phyloP scores from a whole-genome alignment of 1,140 invertebrate genomes.

The Coenobita brevimanus region DNA sequence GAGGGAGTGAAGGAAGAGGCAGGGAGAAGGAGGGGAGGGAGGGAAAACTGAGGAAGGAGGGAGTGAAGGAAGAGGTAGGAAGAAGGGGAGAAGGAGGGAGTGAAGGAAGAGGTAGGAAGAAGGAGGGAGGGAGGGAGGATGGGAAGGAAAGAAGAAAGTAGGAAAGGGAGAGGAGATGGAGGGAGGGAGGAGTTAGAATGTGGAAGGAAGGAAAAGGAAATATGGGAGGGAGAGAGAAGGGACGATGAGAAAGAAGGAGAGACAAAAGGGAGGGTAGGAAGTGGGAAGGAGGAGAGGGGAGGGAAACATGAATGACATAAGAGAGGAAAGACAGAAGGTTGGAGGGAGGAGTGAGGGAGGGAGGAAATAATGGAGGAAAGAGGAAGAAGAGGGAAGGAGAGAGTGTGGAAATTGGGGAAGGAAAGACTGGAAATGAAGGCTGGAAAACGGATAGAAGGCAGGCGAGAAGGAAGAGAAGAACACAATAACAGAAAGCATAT shows the following conservation, averaged over 20 bases:
- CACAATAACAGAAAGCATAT: not conserved
- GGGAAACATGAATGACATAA: not conserved
- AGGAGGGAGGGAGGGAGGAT: not conserved
- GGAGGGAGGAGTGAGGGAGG: not conserved
- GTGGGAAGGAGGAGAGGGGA: not conserved
- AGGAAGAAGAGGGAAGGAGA: not conserved
- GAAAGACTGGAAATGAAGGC: not conserved
- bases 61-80: not conserved
- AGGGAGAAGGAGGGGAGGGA: too few species aligned
- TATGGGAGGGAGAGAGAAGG: too few species aligned
- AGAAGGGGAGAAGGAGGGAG: not conserved
- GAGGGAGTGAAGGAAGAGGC: not conserved
- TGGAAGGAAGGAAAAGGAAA: too few species aligned
- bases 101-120: not conserved
- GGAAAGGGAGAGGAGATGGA: not conserved
- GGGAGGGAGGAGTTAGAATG: not conserved
- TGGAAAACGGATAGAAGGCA: not conserved
- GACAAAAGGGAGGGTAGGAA: not conserved
- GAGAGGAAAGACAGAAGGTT: not conserved
- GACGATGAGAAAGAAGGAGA: not conserved
- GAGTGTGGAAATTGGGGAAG: not conserved
- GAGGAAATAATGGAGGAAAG: not conserved
- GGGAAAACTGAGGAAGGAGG: not conserved
- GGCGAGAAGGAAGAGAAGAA: not conserved
- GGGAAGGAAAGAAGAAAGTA: too few species aligned